phyloP scores from a whole-genome alignment of 2,797 vertebrate species.

The Anolis apletophallus region DNA sequence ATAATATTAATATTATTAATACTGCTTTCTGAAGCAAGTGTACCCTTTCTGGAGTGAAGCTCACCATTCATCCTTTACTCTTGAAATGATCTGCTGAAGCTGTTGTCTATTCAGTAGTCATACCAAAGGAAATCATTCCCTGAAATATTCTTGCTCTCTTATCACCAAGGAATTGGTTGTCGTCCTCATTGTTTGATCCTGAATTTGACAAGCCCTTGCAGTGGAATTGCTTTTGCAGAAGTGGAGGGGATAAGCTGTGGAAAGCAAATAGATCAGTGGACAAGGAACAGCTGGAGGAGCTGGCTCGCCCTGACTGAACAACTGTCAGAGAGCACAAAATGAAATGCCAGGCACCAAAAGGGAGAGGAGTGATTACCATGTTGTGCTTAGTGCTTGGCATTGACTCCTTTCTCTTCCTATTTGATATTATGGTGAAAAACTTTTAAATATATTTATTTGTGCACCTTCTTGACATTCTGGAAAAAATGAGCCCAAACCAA shows the following conservation, averaged over 20 bases:
- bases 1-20: not conserved
- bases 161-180: constrained; percentile 68
- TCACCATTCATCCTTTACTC: not conserved
- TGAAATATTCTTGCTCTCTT: constrained; percentile 67
- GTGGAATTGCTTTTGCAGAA: constrained; percentile 75
- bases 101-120: not conserved
- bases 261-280: constrained; percentile 70
- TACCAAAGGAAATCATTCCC: constrained; percentile 10
- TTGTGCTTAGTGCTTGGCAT: constrained; percentile 54
- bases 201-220: constrained; percentile 69
- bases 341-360: constrained; percentile 66
- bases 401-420: constrained; percentile 53
- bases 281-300: constrained; percentile 65
- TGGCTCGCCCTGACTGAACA: constrained; percentile 44
- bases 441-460: constrained; percentile 67
- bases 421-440: constrained; percentile 63
- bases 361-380: constrained; percentile 53
- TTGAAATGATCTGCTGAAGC: not conserved
- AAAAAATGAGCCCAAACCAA: constrained; percentile 68
- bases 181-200: constrained; percentile 65
- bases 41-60: not conserved
- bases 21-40: not conserved
- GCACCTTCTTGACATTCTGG: constrained; percentile 68
- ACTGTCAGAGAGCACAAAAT: constrained; percentile 57
- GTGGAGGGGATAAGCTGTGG: constrained; percentile 67